Percentiles rank a stretch among this genome's conserved stretches.
Conservation (phyloP, 2,888 invertebrate genomes). For the Lasioglossum vierecki region DNA sequence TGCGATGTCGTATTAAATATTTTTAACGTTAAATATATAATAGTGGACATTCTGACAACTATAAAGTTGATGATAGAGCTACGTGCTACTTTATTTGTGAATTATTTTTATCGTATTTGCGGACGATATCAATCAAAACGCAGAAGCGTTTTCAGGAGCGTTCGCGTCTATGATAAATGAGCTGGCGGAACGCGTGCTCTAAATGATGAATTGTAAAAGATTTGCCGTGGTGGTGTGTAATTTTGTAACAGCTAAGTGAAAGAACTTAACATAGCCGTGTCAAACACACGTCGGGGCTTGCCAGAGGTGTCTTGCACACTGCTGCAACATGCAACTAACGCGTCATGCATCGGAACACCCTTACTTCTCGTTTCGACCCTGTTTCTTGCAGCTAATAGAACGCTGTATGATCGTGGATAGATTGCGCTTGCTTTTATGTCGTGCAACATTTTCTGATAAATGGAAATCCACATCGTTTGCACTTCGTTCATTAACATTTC, state of each 20-base stretch:
- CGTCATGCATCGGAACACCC: conserved; percentile 22
- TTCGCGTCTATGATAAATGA: not conserved
- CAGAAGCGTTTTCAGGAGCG: not conserved
- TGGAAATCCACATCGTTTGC: not conserved
- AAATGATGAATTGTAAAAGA: conserved; percentile 9
- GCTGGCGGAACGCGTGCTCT: not conserved
- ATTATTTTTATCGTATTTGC: not conserved
- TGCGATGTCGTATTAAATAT: not conserved
- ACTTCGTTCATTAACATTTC: not conserved
- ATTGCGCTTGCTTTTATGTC: not conserved
- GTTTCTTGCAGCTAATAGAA: conserved; percentile 1
- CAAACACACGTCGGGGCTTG: conserved; percentile 14
- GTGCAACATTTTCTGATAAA: not conserved
- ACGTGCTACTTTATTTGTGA: not conserved
- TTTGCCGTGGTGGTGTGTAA: not conserved
- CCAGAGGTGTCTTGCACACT: conserved; percentile 5
- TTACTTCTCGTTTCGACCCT: not conserved
- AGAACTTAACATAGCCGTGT: conserved; percentile 19
- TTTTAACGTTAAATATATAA: not conserved
- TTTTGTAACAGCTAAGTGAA: not conserved
- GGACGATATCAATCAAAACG: conserved; percentile 10
- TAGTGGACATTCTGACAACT: not conserved
- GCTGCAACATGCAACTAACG: conserved; percentile 18
- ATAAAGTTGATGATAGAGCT: not conserved
- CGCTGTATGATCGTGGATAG: not conserved